Percentiles rank a stretch among this genome's conserved stretches.
Conservation (phyloP, 2,888 invertebrate genomes). For the Ophraella communa region DNA sequence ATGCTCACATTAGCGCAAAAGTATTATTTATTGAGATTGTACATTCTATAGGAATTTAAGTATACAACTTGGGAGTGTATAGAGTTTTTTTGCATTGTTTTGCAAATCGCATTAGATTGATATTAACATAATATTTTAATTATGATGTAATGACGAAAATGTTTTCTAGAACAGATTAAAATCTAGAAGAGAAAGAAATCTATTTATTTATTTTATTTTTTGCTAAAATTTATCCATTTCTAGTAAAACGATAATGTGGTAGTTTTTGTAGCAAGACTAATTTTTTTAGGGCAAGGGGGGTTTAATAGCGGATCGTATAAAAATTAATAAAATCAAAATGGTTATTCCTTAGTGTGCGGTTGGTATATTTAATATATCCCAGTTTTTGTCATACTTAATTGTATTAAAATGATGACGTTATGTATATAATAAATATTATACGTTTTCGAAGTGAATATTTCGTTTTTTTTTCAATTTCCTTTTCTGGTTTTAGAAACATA, state of each 20-base stretch:
- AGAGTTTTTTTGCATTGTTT: constrained; percentile 22
- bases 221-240: background rate
- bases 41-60: constrained; percentile 14
- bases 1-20: constrained; percentile 11
- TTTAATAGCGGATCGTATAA: background rate
- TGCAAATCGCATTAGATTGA: constrained; percentile 24
- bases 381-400: background rate
- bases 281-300: background rate
- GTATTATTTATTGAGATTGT: constrained; percentile 29
- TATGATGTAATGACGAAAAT: background rate
- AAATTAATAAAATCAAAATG: background rate
- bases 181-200: background rate
- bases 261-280: background rate
- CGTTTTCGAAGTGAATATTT: constrained; percentile 3
- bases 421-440: constrained; percentile 16
- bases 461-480: background rate
- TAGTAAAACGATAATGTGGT: no score
- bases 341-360: background rate
- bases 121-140: constrained; percentile 5
- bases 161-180: background rate
- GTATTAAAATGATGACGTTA: constrained; percentile 1
- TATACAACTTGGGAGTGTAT: background rate
- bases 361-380: background rate
- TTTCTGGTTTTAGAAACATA: no score
- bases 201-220: background rate